Base-by-base conservation (phyloP, 2,113 vertebrate genomes). In the Notiomystis cincta region DNA sequence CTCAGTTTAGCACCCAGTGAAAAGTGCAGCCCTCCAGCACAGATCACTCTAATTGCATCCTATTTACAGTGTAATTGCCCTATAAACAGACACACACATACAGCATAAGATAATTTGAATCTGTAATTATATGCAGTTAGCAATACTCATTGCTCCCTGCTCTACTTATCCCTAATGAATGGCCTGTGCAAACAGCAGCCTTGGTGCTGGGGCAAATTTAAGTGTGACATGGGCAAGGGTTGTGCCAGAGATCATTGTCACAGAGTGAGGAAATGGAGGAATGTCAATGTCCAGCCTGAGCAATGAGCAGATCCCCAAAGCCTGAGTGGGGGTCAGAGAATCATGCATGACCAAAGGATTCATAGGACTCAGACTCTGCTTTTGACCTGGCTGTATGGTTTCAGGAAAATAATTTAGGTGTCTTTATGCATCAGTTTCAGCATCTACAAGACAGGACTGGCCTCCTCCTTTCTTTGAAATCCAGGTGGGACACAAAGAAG, bases 81-180 rank as follows among this genome's bases (percentile, higher is more conserved):
- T 96, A 78, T 96, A 97, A 97, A 96, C 95, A 97, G 88, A 96
- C 42, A 87, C 80, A 95, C 95, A 88, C 87, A 97, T 35, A 62
- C 40, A 96, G 95, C 93, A 95, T 57, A 89, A 95, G 88, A 90
- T 86, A 73, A 91, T 67, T 94, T 81, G 90, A 83, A 93, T 95
- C 53, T 84, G 82, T 96, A 91, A 97, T 97, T 96, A 90, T 87
- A 87, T 94, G 92, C 93, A 96, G 96, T 97, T 96, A 97, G 65
- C 58, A 70, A 82, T 78, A 93, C 94, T 97, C 91, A 95, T 82
- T 96, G 91, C 93, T 97, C 96, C 70, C 88, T 88, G 90, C 78
- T 96, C 93, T 91, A 90, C 65, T 97, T 96, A 92, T 91, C 94
- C 73, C 83, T 97, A 92, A 97, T 96, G 83, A 97, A 95, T 84